A percentile compares a stretch with the other conserved stretches of the same genome.
Evolutionary conservation across 2,888 invertebrate species (phyloP).

Genomic region (Pammene fasciana): DNA sequence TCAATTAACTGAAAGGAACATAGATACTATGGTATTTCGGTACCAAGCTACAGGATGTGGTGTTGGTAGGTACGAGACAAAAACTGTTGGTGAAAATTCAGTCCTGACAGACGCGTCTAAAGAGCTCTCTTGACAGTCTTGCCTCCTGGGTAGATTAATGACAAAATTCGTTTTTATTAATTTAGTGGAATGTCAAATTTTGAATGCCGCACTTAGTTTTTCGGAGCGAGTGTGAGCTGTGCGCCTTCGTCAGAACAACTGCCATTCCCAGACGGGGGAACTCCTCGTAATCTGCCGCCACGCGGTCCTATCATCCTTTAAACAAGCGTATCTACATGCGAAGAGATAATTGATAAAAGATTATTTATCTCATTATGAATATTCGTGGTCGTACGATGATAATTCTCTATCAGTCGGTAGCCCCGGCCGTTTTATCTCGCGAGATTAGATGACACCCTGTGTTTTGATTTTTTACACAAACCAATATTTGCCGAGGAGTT

Average conservation of each 20-base stretch:
- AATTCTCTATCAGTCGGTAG: constrained; percentile 83
- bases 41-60: too few relatives aligned
- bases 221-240: constrained; percentile 17
- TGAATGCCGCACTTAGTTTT: neutral
- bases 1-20: too few relatives aligned
- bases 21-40: too few relatives aligned
- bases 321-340: constrained; percentile 79
- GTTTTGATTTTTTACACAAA: constrained; percentile 81
- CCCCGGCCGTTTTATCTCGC: constrained; percentile 79
- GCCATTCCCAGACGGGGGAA: constrained; percentile 61
- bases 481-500: constrained; percentile 83
- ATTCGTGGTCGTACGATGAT: constrained; percentile 78
- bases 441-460: constrained; percentile 83
- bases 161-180: too few relatives aligned
- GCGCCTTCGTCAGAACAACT: constrained; percentile 39
- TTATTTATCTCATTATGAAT: constrained; percentile 84
- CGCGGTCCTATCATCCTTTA: constrained; percentile 79
- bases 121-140: too few relatives aligned
- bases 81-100: too few relatives aligned
- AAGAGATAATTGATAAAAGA: constrained; percentile 83
- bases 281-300: constrained; percentile 73
- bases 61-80: too few relatives aligned
- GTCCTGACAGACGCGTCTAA: too few relatives aligned
- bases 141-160: neutral
- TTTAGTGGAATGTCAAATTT: neutral